Evolutionary conservation across 2,888 invertebrate species (phyloP).

Genomic region (Sinelater perroti): DNA sequence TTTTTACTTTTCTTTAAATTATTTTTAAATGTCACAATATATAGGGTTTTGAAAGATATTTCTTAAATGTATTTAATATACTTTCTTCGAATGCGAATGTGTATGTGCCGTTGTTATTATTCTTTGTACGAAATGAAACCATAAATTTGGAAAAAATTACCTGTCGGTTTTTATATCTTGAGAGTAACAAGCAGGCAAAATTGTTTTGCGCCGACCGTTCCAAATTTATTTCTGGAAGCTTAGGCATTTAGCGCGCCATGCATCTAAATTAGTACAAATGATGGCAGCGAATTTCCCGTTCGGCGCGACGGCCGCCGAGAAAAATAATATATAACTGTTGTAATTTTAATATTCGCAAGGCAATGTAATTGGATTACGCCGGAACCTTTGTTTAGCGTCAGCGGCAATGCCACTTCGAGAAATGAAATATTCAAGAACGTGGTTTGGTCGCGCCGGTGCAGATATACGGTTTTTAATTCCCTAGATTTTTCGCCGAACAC

Average conservation of each 20-base stretch:
- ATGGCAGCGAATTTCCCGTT: slow-evolving; percentile 22
- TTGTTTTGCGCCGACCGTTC: slow-evolving; percentile 8
- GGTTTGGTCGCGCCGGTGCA: slow-evolving; percentile 41
- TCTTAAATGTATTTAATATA: no score
- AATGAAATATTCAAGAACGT: slow-evolving; percentile 53
- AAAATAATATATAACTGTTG: slow-evolving; percentile 51
- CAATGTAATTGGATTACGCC: slow-evolving; percentile 53
- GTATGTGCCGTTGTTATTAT: no score
- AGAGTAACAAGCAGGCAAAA: no score
- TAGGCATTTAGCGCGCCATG: slow-evolving; percentile 21
- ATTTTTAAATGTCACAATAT: no score
- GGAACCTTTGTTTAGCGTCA: slow-evolving; percentile 51
- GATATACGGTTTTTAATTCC: slow-evolving; percentile 43
- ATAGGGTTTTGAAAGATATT: no score
- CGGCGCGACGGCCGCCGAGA: slow-evolving; percentile 41
- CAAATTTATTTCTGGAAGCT: slow-evolving; percentile 17
- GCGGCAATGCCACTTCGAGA: slow-evolving; percentile 49
- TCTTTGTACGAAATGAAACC: no score
- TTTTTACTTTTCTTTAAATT: no score
- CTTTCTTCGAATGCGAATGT: no score
- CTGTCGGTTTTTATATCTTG: no score
- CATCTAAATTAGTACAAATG: slow-evolving; percentile 28
- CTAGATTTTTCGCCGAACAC: slow-evolving; percentile 43
- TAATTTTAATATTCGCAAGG: slow-evolving; percentile 51
- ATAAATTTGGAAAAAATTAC: no score